Evolutionary conservation across 1,140 invertebrate genomes (phyloP).

Genomic region (Zaprionus capensis): DNA sequence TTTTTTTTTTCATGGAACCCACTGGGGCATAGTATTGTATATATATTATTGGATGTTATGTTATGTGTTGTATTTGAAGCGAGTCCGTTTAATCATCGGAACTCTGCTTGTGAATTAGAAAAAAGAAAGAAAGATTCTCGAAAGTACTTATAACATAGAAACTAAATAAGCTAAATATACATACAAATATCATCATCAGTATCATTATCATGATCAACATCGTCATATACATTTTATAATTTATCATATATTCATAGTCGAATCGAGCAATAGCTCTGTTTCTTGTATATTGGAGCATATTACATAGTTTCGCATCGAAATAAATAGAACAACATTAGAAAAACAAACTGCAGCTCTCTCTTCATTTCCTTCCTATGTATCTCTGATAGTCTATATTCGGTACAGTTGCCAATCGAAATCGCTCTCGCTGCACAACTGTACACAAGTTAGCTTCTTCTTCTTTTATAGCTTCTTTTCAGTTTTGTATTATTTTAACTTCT

Average conservation of each 20-base stretch:
- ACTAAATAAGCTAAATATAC: constrained; percentile 79
- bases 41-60: constrained; percentile 66
- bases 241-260: constrained; percentile 44
- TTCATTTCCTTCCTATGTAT: constrained; percentile 9
- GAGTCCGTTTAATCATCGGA: constrained; percentile 27
- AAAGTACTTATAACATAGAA: constrained; percentile 66
- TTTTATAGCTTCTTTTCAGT: constrained; percentile 7
- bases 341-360: constrained; percentile 34
- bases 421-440: constrained; percentile 23
- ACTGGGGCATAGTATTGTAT: constrained; percentile 68
- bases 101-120: constrained; percentile 42
- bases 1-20: constrained; percentile 72
- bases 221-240: constrained; percentile 47
- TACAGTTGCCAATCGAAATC: constrained; percentile 23
- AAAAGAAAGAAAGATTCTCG: constrained; percentile 60
- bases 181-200: constrained; percentile 53
- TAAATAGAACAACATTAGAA: constrained; percentile 13
- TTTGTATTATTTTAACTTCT: not conserved
- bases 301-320: constrained; percentile 30
- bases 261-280: constrained; percentile 41
- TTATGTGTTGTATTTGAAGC: constrained; percentile 47
- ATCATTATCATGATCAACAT: constrained; percentile 43
- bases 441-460: constrained; percentile 17
- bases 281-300: constrained; percentile 53
- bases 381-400: constrained; percentile 19